A percentile compares a stretch with the other conserved stretches of the same genome.
Conservation (phyloP, 2,888 invertebrate genomes). For the Liodrosophila aerea region DNA sequence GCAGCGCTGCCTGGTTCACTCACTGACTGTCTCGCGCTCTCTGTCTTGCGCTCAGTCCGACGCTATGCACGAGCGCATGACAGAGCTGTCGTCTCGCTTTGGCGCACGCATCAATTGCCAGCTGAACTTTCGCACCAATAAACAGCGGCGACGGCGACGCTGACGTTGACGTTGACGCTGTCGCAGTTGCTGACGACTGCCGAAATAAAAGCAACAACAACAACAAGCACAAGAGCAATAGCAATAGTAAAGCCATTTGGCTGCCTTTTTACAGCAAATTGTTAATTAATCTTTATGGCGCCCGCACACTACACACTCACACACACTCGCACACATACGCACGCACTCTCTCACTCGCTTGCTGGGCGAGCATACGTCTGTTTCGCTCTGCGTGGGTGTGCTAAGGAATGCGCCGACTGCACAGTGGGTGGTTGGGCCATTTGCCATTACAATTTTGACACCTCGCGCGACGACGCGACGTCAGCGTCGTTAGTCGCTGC, state of each 20-base stretch:
- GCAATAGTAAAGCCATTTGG: slow-evolving; percentile 32
- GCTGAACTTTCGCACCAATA: slow-evolving; percentile 71
- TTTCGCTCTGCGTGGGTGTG: slow-evolving; percentile 37
- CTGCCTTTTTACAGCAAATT: slow-evolving; percentile 70
- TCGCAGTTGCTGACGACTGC: slow-evolving; percentile 51
- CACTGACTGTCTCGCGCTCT: slow-evolving; percentile 9
- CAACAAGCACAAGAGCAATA: slow-evolving; percentile 11
- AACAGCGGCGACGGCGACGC: slow-evolving; percentile 54
- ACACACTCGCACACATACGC: slow-evolving; percentile 9
- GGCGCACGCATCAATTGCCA: slow-evolving; percentile 47
- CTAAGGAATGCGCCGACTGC: slow-evolving; percentile 36
- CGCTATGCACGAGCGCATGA: slow-evolving; percentile 11
- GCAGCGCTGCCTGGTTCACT: slow-evolving; percentile 4
- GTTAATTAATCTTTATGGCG: slow-evolving; percentile 78
- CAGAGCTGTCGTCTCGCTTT: slow-evolving; percentile 66
- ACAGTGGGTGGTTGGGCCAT: slow-evolving; percentile 32
- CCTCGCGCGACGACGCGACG: slow-evolving; percentile 33
- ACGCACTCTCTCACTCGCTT: slow-evolving; percentile 16
- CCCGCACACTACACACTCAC: slow-evolving; percentile 7
- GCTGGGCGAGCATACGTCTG: neutral
- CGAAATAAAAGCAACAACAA: slow-evolving; percentile 34
- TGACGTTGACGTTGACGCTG: slow-evolving; percentile 11
- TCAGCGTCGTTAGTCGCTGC: slow-evolving; percentile 14
- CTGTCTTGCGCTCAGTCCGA: slow-evolving; percentile 1
- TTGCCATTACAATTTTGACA: slow-evolving; percentile 63